phyloP scores from a whole-genome alignment of 2,113 vertebrate species.

The Amblyornis subalaris region DNA sequence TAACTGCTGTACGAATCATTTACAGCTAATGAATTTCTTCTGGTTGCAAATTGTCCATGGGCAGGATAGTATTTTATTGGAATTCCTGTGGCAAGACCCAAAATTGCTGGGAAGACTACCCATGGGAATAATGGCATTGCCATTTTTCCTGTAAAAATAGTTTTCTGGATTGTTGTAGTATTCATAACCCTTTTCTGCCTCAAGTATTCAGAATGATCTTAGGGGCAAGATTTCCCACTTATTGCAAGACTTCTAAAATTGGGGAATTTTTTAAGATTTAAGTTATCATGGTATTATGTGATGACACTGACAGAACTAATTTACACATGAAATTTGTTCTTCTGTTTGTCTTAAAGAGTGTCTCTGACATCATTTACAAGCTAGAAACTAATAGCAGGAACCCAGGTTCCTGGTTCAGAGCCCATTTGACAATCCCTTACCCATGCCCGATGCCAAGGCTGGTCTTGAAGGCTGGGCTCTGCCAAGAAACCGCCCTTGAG shows the following conservation, averaged over 20 bases:
- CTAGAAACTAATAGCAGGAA: neutral
- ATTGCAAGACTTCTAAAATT: neutral
- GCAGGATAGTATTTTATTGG: neutral
- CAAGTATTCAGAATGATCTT: neutral
- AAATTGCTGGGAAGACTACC: neutral
- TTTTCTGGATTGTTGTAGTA: neutral
- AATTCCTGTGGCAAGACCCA: neutral
- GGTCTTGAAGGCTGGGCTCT: neutral
- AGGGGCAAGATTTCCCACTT: neutral
- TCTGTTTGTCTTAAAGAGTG: neutral
- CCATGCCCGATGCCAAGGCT: neutral
- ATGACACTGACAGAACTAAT: neutral
- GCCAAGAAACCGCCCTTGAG: accelerated
- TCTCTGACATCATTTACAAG: neutral
- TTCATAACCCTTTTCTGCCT: neutral
- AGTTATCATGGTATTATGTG: neutral
- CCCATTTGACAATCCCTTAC: neutral
- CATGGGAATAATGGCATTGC: neutral
- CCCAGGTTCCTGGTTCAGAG: neutral
- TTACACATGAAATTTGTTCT: neutral
- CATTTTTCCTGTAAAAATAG: neutral
- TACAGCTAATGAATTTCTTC: neutral
- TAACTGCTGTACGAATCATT: neutral
- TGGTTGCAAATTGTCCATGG: neutral
- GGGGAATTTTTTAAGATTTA: neutral